A percentile compares a stretch with the other conserved stretches of the same genome.
Conservation (phyloP, 2,797 vertebrate genomes). For the Ptychadena robeensis region DNA sequence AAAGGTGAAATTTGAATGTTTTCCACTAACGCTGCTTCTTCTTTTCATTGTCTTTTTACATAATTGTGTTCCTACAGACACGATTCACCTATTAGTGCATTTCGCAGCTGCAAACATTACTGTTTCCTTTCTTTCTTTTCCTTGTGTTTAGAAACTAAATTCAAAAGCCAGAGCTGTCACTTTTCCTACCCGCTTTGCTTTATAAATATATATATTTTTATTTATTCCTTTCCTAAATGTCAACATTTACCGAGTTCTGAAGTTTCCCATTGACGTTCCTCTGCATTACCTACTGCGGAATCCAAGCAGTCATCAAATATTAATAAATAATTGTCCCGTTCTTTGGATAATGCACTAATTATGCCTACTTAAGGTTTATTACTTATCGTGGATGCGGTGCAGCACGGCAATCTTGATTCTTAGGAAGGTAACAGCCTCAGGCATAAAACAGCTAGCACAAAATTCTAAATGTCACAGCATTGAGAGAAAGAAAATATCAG, state of each 20-base stretch:
- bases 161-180: conserved; percentile 27
- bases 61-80: not conserved
- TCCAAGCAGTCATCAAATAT: conserved; percentile 57
- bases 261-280: conserved; percentile 13
- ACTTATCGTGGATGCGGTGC: conserved; percentile 20
- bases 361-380: conserved; percentile 67
- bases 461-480: conserved; percentile 50
- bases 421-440: conserved; percentile 35
- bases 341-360: conserved; percentile 68
- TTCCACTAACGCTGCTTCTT: no score
- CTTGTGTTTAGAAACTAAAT: conserved; percentile 30
- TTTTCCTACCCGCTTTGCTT: conserved; percentile 4
- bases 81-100: conserved; percentile 23
- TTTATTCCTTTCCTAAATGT: conserved; percentile 29
- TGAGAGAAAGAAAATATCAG: conserved; percentile 45
- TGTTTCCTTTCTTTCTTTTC: conserved; percentile 9
- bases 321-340: conserved; percentile 53
- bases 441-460: conserved; percentile 46
- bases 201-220: conserved; percentile 1
- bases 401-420: not conserved
- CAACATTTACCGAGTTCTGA: conserved; percentile 41
- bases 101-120: conserved; percentile 36
- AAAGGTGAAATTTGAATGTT: no score
- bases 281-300: not conserved
- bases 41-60: not conserved